Base-by-base conservation (phyloP, 1,140 invertebrate genomes). In the Coelopa frigida region DNA sequence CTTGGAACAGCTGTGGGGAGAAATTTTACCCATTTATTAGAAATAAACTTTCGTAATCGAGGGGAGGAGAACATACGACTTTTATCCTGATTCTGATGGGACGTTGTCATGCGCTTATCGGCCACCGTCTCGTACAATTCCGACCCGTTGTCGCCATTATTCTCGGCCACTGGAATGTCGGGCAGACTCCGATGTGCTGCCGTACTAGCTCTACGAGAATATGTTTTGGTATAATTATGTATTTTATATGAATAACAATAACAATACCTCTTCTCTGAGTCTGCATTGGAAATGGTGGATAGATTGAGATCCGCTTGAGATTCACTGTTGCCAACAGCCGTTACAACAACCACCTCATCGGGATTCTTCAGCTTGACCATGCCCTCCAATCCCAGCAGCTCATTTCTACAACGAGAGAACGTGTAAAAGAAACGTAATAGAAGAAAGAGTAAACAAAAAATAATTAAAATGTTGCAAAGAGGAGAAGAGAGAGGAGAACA, bases 61-160 rank as follows among this genome's bases (percentile, higher is more conserved):
- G 18, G 18, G 18, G 35, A 37, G 11, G 5, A 37, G 6, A 37
- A 37, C 3, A 37, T 53, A 69, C 65, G 66, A 46, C 63, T 69
- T 50, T 65, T 59, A 31, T 53, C 57, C 8, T 57, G 52, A 5
- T 51, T 45, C 42, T 61, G 59, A 29, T 54, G 49, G 17, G 46
- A 61, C 64, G 70, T 64, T 15, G 55, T 42, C n/a, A 62, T 38
- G 32, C 56, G 52, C 70, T 77, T 75, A 46, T 78, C 77, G 14
- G 75, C 75, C n/a, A 83, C 79, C 7, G 81, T 82, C 14, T 81
- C 80, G 56, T 83, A 83, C 10, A 82, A 61, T 51, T 82, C 81
- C 1, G 78, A 82, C 18, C 75, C 74, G 58, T 79, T 79, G 39
- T 78, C 76, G 26, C 65, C 54, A 51, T 73, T 72, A 14, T 66